A percentile compares a stretch with the other conserved stretches of the same genome.
Conservation (phyloP, 64 coral and sea anemone genomes). For the Cladopsammia gracilis region DNA sequence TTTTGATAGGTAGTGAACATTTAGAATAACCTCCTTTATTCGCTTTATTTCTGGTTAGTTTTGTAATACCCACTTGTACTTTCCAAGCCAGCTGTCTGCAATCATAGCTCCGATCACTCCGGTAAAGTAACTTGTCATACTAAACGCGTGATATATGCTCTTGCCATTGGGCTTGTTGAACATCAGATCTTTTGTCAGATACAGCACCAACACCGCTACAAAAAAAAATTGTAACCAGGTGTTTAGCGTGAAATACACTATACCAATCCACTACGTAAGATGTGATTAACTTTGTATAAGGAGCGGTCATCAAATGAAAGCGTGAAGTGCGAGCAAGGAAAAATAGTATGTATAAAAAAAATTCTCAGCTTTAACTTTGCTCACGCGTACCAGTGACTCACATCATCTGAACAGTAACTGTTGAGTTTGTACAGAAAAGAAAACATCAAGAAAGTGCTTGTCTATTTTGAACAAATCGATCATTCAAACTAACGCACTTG, state of each 20-base stretch:
- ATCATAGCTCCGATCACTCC: conserved; percentile 88
- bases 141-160: conserved; percentile 92
- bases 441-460: not conserved
- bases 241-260: not conserved
- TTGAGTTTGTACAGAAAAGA: no score
- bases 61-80: conserved; percentile 70
- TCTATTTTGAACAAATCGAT: not conserved
- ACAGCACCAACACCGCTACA: conserved; percentile 87
- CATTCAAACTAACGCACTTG: not conserved
- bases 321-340: no score
- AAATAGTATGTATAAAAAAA: no score
- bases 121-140: conserved; percentile 95
- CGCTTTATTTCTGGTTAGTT: not conserved
- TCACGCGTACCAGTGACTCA: no score
- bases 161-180: conserved; percentile 78
- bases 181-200: conserved; percentile 88
- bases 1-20: no score
- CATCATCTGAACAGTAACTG: no score
- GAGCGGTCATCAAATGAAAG: no score
- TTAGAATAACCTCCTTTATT: no score
- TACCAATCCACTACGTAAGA: no score
- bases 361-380: no score
- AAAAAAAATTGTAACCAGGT: not conserved
- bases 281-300: no score
- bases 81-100: conserved; percentile 92